Conservation (phyloP, 2,888 invertebrate genomes). For the Parnassius smintheus region DNA sequence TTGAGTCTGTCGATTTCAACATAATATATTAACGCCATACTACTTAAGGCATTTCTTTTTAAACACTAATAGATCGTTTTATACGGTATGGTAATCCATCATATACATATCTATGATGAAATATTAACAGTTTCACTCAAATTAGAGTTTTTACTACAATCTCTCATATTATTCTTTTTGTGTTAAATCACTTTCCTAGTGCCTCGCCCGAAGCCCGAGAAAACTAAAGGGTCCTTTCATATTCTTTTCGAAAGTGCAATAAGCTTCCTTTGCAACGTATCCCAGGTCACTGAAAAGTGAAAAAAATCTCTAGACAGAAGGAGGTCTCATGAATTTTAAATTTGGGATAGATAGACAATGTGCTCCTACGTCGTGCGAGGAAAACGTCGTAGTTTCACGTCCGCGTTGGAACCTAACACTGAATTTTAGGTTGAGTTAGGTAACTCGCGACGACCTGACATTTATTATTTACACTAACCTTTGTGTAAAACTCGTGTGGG, state of each 20-base stretch:
- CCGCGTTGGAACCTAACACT: conserved; percentile 2
- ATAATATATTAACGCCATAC: too few species aligned
- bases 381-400: neutral
- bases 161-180: too few species aligned
- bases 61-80: too few species aligned
- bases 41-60: too few species aligned
- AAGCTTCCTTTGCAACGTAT: neutral
- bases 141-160: too few species aligned
- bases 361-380: conserved; percentile 2
- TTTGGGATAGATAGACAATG: conserved; percentile 23
- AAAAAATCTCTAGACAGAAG: conserved; percentile 15
- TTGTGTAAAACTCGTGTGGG: neutral
- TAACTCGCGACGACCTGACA: conserved; percentile 1
- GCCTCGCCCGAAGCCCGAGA: conserved; percentile 3
- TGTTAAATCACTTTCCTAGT: neutral
- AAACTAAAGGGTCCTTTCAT: conserved; percentile 7
- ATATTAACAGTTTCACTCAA: too few species aligned
- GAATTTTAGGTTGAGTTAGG: conserved; percentile 12
- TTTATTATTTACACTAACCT: conserved; percentile 9
- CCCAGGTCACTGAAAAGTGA: conserved; percentile 19
- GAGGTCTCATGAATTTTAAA: conserved; percentile 32
- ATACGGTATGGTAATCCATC: too few species aligned
- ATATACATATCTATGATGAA: too few species aligned
- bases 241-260: conserved; percentile 3
- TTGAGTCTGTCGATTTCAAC: too few species aligned